These are phyloP conservation scores for Patella caerulea DNA, from an alignment of 2,888 invertebrate genomes.

Conservation along the genomic window DNA sequence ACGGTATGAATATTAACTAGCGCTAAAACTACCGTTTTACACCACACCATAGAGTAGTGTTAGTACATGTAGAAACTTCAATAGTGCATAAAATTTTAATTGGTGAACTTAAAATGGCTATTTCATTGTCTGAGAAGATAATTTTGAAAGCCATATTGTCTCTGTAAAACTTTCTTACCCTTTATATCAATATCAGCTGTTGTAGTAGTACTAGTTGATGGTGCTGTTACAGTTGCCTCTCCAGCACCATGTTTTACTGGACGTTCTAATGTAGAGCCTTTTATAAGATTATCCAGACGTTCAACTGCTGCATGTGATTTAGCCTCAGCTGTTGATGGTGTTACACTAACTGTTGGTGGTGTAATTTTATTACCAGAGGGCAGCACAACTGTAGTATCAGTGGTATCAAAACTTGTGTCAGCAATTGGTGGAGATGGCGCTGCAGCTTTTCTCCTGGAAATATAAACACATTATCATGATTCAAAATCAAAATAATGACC, in stretches of 20 bases:
- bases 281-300: constrained; percentile 82
- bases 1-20: too few relatives aligned
- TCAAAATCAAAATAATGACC: too few relatives aligned
- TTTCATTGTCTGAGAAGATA: too few relatives aligned
- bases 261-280: constrained; percentile 74
- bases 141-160: too few relatives aligned
- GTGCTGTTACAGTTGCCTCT: constrained; percentile 21
- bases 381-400: constrained; percentile 19
- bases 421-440: constrained; percentile 33
- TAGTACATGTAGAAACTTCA: too few relatives aligned
- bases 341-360: constrained; percentile 60
- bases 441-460: constrained; percentile 21
- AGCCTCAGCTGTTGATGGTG: constrained; percentile 68
- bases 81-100: too few relatives aligned
- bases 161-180: constrained; percentile 38
- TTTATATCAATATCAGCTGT: constrained; percentile 43
- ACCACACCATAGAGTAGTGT: too few relatives aligned
- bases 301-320: constrained; percentile 74
- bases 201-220: constrained; percentile 29
- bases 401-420: constrained; percentile 34
- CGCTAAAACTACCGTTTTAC: too few relatives aligned
- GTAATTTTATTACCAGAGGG: constrained; percentile 19
- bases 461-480: not conserved
- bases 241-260: constrained; percentile 19
- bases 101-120: too few relatives aligned